phyloP scores from a whole-genome alignment of 2,888 invertebrate genomes.

The Nysson spinosus region DNA sequence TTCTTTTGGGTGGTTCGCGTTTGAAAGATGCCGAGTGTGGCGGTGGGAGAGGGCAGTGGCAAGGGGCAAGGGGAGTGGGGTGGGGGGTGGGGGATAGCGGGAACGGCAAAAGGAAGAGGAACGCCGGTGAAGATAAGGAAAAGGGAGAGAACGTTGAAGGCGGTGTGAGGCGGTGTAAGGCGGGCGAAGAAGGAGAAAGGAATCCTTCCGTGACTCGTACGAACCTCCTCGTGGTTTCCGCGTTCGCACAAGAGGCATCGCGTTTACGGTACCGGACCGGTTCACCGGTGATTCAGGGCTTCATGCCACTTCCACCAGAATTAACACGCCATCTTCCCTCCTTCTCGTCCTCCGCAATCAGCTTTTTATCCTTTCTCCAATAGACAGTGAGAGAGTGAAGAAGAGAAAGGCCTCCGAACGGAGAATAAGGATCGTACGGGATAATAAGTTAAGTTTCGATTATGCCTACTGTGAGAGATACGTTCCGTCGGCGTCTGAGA shows the following conservation, averaged over 20 bases:
- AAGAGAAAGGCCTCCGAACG: conserved; percentile 32
- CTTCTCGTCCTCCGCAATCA: not conserved
- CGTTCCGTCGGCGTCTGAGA: too few relatives aligned
- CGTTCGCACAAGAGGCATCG: conserved; percentile 61
- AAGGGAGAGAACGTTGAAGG: conserved; percentile 18
- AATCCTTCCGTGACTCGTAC: conserved; percentile 57
- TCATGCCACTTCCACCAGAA: conserved; percentile 40
- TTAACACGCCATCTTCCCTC: conserved; percentile 35
- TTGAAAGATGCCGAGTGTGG: too few relatives aligned
- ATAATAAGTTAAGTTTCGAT: not conserved
- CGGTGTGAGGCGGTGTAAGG: conserved; percentile 26
- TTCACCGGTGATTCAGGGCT: conserved; percentile 66
- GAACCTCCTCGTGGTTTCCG: conserved; percentile 63
- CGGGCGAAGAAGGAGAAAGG: conserved; percentile 53
- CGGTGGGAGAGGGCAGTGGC: not conserved
- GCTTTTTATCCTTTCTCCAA: conserved; percentile 40
- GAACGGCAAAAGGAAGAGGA: not conserved
- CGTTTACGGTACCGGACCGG: conserved; percentile 60
- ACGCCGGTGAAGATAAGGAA: not conserved
- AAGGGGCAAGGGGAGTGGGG: not conserved
- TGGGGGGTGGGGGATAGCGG: not conserved
- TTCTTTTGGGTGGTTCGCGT: too few relatives aligned
- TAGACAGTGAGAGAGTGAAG: not conserved
- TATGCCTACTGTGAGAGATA: too few relatives aligned
- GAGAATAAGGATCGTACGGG: conserved; percentile 22